A percentile compares a stretch with the other conserved stretches of the same genome.
These are phyloP conservation scores for Entomyzon cyanotis DNA, from an alignment of 2,113 vertebrate species.

Conservation along the genomic window DNA sequence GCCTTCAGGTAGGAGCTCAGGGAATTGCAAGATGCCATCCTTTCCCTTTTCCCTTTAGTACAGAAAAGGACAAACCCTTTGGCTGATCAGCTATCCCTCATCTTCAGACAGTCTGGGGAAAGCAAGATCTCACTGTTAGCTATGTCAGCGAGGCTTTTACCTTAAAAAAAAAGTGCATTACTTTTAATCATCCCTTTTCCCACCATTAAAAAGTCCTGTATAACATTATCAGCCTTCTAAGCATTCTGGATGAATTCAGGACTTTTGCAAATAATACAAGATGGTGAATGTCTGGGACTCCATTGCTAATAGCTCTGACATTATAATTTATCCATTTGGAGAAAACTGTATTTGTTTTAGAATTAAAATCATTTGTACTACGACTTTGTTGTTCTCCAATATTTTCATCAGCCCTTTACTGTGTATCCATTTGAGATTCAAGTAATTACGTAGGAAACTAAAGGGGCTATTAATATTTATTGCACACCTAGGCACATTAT, in stretches of 20 bases:
- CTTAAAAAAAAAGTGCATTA: not conserved
- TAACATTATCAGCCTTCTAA: not conserved
- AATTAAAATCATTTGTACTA: not conserved
- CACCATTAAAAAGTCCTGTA: not conserved
- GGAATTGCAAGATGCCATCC: fast-evolving
- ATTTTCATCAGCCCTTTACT: not conserved
- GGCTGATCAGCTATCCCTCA: not conserved
- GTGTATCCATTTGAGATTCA: not conserved
- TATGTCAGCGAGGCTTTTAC: not conserved
- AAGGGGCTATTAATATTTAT: constrained; percentile 13
- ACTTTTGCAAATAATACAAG: not conserved
- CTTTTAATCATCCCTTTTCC: not conserved
- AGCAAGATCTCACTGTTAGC: not conserved
- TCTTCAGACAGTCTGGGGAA: not conserved
- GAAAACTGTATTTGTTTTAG: not conserved
- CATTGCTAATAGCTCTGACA: not conserved
- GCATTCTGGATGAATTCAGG: not conserved
- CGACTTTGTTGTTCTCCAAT: not conserved
- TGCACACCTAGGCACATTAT: not conserved
- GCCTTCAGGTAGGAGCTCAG: not conserved
- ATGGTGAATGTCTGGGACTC: not conserved
- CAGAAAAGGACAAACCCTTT: not conserved
- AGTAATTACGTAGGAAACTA: not conserved
- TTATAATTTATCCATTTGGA: not conserved
- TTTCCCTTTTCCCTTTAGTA: not conserved